phyloP scores from a whole-genome alignment of 37 sponge, comb jelly and placozoan species.

The Tethya wilhelma region DNA sequence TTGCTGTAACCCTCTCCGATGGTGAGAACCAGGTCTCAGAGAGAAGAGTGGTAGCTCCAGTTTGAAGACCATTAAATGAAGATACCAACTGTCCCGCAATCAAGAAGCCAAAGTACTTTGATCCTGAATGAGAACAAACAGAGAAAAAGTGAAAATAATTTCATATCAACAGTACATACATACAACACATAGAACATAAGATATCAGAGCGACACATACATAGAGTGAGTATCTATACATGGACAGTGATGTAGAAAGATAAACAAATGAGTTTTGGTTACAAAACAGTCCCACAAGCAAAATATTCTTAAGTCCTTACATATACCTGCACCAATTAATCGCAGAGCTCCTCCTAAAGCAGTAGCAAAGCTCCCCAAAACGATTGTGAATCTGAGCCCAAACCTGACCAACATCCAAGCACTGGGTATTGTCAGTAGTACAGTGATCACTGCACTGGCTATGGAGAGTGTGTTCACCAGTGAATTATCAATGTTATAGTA shows the following conservation, averaged over 20 bases:
- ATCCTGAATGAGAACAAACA: no score
- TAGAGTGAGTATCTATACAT: no score
- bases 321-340: constrained; percentile 41
- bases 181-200: no score
- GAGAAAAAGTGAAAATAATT: no score
- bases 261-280: no score
- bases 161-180: no score
- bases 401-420: constrained; percentile 28
- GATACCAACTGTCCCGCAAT: constrained; percentile 44
- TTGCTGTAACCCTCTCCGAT: constrained; percentile 37
- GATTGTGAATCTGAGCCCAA: constrained; percentile 7
- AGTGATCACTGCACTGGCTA: constrained; percentile 27
- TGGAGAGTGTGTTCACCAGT: constrained; percentile 34
- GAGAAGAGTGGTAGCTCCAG: background rate
- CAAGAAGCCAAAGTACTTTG: constrained; percentile 35
- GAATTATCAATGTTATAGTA: constrained; percentile 28
- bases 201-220: no score
- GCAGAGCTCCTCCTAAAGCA: constrained; percentile 40
- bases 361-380: constrained; percentile 2
- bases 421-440: constrained; percentile 18
- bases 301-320: no score
- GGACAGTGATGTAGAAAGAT: no score
- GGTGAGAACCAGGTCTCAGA: constrained; percentile 44
- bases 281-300: no score
- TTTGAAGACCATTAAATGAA: background rate